phyloP scores from a whole-genome alignment of 2,113 vertebrate species.

The Orycteropus afer region DNA sequence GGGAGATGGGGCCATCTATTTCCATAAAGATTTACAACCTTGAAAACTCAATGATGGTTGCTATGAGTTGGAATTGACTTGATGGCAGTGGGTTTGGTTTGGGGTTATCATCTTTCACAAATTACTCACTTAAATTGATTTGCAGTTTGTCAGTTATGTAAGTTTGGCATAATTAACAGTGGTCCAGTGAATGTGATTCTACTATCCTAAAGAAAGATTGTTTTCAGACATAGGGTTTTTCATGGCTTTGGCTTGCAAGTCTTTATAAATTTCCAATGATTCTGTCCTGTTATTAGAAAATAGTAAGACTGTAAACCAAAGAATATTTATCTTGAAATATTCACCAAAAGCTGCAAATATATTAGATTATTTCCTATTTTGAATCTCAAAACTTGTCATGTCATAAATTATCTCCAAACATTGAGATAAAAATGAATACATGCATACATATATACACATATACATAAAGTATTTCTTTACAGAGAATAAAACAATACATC shows the following conservation, averaged over 20 bases:
- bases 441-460: background rate
- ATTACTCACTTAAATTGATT: background rate
- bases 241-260: background rate
- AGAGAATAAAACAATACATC: background rate
- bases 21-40: too few relatives aligned
- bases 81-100: too few relatives aligned
- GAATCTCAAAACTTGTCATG: background rate
- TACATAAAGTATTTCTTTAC: background rate
- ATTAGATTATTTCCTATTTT: background rate
- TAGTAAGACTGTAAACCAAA: background rate
- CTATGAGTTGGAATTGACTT: too few relatives aligned
- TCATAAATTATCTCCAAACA: background rate
- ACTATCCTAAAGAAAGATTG: background rate
- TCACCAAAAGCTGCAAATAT: background rate
- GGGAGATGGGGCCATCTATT: too few relatives aligned
- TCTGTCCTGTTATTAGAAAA: background rate
- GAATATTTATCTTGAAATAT: background rate
- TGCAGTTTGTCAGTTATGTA: conserved; percentile 3
- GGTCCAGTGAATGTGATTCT: background rate
- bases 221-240: background rate
- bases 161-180: background rate
- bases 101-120: too few relatives aligned
- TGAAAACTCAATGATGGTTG: too few relatives aligned
- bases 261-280: background rate
- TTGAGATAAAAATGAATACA: background rate